A percentile compares a stretch with the other conserved stretches of the same genome.
Evolutionary conservation across 2,113 vertebrate genomes (phyloP).

Genomic region (Caranx melampygus): DNA sequence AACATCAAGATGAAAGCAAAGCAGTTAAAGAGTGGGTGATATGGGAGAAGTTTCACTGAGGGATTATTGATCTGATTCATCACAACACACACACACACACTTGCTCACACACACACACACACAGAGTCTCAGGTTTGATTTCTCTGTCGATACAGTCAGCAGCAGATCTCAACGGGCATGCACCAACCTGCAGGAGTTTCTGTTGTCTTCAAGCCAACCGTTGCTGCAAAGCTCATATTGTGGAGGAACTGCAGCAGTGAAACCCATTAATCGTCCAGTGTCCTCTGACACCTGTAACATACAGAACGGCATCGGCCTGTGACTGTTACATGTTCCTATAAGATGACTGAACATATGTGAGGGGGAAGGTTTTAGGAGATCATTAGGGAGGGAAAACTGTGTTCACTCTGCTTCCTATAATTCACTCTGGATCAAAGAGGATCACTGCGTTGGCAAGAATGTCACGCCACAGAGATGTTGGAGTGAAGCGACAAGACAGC

Average conservation of each 20-base stretch:
- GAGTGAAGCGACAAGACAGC: slow-evolving; percentile 20
- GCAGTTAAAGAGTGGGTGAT: neutral
- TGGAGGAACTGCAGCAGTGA: slow-evolving; percentile 29
- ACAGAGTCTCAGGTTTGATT: slow-evolving; percentile 38
- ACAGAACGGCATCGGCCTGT: neutral
- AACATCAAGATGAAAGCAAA: slow-evolving; percentile 1
- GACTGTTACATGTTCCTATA: neutral
- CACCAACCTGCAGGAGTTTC: slow-evolving; percentile 83
- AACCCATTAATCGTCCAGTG: slow-evolving; percentile 26
- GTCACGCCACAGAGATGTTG: neutral
- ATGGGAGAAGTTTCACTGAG: slow-evolving; percentile 22
- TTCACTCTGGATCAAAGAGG: neutral
- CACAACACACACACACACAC: slow-evolving; percentile 4
- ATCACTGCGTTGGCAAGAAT: neutral
- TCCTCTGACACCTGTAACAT: slow-evolving; percentile 15
- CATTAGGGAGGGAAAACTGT: neutral
- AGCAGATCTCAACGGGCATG: slow-evolving; percentile 67
- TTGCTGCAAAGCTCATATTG: slow-evolving; percentile 49
- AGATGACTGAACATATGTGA: neutral
- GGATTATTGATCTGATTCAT: slow-evolving; percentile 28
- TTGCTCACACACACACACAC: slow-evolving; percentile 19
- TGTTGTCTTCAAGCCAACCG: slow-evolving; percentile 82
- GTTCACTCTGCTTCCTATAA: neutral
- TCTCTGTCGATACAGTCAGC: slow-evolving; percentile 39
- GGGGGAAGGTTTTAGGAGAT: neutral